Evolutionary conservation across 2,888 invertebrate species (phyloP).

Genomic region (Drosophila gaucha): DNA sequence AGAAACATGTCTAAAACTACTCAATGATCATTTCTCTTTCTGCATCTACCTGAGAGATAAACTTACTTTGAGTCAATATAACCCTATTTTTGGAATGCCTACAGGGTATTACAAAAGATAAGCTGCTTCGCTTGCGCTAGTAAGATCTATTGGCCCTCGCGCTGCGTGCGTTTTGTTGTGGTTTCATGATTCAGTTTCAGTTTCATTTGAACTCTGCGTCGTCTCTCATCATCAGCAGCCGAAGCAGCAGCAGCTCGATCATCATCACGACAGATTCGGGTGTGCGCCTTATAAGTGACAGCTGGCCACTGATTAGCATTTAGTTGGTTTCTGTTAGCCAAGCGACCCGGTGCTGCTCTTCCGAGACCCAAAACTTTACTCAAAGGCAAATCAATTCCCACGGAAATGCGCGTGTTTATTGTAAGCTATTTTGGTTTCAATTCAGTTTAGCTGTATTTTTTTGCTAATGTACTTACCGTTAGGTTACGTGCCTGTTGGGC

Average conservation of each 20-base stretch:
- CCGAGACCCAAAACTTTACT: neutral
- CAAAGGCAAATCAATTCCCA: slow-evolving; percentile 8
- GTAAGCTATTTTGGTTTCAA: slow-evolving; percentile 66
- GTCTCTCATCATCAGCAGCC: slow-evolving; percentile 26
- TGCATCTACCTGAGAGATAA: too few species aligned
- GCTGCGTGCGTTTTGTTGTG: slow-evolving; percentile 43
- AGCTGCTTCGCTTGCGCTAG: slow-evolving; percentile 34
- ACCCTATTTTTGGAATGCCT: too few species aligned
- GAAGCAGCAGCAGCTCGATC: slow-evolving; percentile 10
- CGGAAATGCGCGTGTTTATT: slow-evolving; percentile 79
- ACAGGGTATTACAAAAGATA: slow-evolving; percentile 18
- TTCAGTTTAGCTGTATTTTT: neutral
- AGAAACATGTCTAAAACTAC: too few species aligned
- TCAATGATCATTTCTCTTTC: too few species aligned
- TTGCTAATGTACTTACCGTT: slow-evolving; percentile 21
- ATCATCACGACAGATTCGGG: slow-evolving; percentile 41
- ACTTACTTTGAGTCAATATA: too few species aligned
- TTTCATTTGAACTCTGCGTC: slow-evolving; percentile 47
- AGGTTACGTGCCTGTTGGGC: slow-evolving; percentile 75
- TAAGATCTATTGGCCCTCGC: slow-evolving; percentile 24
- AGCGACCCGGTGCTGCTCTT: slow-evolving; percentile 63
- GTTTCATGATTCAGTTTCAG: slow-evolving; percentile 59
- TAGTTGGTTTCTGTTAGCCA: slow-evolving; percentile 82
- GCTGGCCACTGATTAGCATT: slow-evolving; percentile 78
- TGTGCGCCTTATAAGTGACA: slow-evolving; percentile 79